Evolutionary conservation across 2,113 vertebrate genomes (phyloP).

Genomic region (Dasyprocta punctata): DNA sequence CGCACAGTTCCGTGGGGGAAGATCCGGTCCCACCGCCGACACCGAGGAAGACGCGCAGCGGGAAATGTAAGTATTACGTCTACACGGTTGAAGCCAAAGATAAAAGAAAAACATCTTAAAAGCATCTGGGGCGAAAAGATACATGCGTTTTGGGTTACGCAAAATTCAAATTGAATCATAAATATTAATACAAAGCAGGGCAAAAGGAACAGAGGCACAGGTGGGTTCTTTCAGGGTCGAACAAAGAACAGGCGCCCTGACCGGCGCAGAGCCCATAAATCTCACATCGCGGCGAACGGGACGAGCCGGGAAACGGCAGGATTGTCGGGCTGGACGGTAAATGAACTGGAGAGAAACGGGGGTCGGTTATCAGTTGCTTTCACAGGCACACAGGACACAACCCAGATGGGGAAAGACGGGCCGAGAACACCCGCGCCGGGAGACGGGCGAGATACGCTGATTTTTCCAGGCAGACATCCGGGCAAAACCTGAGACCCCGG

Average conservation of each 20-base stretch:
- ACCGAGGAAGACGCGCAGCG: background rate
- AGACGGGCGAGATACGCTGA: background rate
- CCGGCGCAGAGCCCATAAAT: background rate
- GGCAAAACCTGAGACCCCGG: background rate
- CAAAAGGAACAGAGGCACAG: background rate
- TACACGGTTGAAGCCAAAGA: background rate
- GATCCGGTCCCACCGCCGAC: background rate
- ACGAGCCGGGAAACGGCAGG: background rate
- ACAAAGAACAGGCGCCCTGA: background rate
- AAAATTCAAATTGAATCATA: background rate
- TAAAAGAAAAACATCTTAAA: background rate
- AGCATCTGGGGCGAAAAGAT: background rate
- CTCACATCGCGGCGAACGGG: background rate
- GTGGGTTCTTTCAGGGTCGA: no score
- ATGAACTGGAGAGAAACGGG: background rate
- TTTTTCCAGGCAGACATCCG: rapidly evolving
- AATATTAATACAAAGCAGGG: background rate
- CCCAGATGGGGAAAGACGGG: no score
- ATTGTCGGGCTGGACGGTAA: background rate
- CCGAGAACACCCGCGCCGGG: background rate
- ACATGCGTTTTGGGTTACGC: background rate
- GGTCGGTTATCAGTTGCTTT: background rate
- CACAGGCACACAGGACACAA: background rate
- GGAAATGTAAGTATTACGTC: background rate
- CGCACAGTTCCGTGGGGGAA: background rate